Evolutionary conservation across 2,113 vertebrate species (phyloP).

Genomic region (Mesoclemmys tuberculata): DNA sequence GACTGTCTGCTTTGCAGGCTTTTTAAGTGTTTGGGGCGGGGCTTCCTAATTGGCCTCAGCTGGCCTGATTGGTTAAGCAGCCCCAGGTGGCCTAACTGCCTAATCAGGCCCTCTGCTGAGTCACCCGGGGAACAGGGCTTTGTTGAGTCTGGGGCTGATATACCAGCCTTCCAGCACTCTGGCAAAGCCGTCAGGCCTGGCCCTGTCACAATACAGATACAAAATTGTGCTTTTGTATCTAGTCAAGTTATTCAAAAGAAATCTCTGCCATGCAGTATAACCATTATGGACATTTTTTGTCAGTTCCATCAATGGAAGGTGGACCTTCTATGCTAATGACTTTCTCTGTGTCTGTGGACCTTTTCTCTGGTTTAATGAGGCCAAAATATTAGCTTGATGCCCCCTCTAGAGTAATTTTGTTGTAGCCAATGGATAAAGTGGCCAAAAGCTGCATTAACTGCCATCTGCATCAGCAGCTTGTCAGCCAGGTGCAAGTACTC

Average conservation of each 20-base stretch:
- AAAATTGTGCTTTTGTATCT: too few species aligned
- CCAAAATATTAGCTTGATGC: constrained; percentile 4
- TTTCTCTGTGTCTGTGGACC: not conserved
- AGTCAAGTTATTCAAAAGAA: not conserved
- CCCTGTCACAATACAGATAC: too few species aligned
- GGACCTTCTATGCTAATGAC: not conserved
- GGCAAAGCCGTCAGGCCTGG: too few species aligned
- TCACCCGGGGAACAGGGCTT: too few species aligned
- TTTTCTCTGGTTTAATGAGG: constrained; percentile 4
- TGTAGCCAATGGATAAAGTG: not conserved
- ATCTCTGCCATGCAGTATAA: not conserved
- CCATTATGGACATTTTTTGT: not conserved
- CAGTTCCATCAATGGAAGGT: not conserved
- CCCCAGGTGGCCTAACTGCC: too few species aligned
- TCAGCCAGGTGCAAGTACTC: constrained; percentile 39
- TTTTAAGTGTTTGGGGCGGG: too few species aligned
- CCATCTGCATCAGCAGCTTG: constrained; percentile 55
- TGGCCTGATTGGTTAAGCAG: too few species aligned
- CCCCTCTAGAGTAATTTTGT: constrained; percentile 21
- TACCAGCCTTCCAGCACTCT: too few species aligned
- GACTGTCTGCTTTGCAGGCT: too few species aligned
- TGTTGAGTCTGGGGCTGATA: too few species aligned
- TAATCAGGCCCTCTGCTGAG: too few species aligned
- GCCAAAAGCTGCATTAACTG: constrained; percentile 46
- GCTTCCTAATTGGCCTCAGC: too few species aligned